Evolutionary conservation across 1,140 invertebrate species (phyloP).

Genomic region (Drosophila sucinea): DNA sequence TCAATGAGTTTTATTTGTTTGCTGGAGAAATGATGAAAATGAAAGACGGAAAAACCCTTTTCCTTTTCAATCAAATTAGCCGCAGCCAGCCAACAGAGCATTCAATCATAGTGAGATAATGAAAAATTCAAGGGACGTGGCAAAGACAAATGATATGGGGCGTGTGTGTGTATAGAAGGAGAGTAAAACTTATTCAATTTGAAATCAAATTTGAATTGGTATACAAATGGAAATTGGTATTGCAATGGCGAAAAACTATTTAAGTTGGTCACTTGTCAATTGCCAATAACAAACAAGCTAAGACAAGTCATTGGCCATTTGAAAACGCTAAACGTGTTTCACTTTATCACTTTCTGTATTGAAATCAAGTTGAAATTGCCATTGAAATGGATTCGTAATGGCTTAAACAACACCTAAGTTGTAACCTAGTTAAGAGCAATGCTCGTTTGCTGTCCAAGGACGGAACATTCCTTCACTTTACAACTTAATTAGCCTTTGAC

Average conservation of each 20-base stretch:
- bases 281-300: too few relatives aligned
- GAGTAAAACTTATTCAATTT: background rate
- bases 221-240: constrained; percentile 1
- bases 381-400: background rate
- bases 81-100: constrained; percentile 35
- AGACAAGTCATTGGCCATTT: too few relatives aligned
- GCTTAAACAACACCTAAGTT: background rate
- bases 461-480: constrained; percentile 5
- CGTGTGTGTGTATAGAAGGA: too few relatives aligned
- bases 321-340: background rate
- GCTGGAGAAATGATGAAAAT: background rate
- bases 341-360: background rate
- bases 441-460: background rate
- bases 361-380: background rate
- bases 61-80: constrained; percentile 72
- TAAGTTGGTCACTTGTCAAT: background rate
- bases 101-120: constrained; percentile 61
- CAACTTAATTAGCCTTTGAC: constrained; percentile 23
- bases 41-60: constrained; percentile 49
- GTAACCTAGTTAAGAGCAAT: background rate
- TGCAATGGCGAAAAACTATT: background rate
- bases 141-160: background rate
- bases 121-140: constrained; percentile 30
- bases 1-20: constrained; percentile 62
- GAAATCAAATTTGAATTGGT: constrained; percentile 3